Percentiles rank a stretch among this genome's conserved stretches.
phyloP scores from a whole-genome alignment of 2,797 vertebrate species.

The Hyperoplus immaculatus region DNA sequence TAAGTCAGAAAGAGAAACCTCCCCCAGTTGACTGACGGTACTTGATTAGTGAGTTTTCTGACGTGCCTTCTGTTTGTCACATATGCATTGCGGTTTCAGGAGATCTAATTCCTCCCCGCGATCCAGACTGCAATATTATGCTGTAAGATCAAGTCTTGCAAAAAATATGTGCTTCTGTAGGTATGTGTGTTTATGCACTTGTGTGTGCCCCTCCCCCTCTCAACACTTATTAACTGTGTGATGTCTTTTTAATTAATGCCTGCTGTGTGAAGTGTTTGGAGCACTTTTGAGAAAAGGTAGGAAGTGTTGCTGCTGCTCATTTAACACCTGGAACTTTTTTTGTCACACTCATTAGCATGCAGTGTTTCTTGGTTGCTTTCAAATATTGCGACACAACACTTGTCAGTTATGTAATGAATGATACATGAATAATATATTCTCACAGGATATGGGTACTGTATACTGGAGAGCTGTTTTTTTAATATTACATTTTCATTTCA shows the following conservation, averaged over 20 bases:
- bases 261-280: constrained; percentile 88
- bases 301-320: constrained; percentile 69
- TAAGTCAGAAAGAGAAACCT: constrained; percentile 7
- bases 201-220: constrained; percentile 45
- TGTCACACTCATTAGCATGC: constrained; percentile 65
- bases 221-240: constrained; percentile 79
- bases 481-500: constrained; percentile 5
- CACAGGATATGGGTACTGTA: background rate
- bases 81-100: constrained; percentile 76
- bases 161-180: constrained; percentile 87
- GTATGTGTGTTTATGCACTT: constrained; percentile 77
- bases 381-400: constrained; percentile 3
- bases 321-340: constrained; percentile 59
- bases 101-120: constrained; percentile 75
- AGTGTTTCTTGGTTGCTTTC: constrained; percentile 49
- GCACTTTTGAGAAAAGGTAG: constrained; percentile 89
- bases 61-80: constrained; percentile 63
- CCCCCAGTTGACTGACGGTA: constrained; percentile 31
- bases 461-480: background rate
- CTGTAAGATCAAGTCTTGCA: constrained; percentile 86
- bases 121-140: constrained; percentile 83
- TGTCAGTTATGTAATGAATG: constrained; percentile 24
- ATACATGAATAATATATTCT: constrained; percentile 8
- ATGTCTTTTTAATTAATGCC: constrained; percentile 84
- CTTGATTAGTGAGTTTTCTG: constrained; percentile 50